Base-by-base conservation (phyloP, 2,797 vertebrate genomes). In the Alfaro cultratus region DNA sequence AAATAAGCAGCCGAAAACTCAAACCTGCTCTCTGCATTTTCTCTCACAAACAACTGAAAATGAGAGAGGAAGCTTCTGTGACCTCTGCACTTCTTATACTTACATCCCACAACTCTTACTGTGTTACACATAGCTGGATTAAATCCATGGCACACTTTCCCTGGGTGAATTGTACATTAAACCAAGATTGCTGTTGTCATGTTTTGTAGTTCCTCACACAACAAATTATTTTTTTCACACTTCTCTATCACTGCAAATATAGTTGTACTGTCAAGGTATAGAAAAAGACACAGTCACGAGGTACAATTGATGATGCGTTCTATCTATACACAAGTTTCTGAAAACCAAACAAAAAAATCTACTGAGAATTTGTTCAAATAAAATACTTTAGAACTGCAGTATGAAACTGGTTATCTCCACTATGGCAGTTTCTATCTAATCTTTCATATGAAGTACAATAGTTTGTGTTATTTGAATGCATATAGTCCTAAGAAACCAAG, bases 1-100 rank as follows among this genome's bases (percentile, higher is more conserved):
- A 95, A 95, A 95, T 92, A 94, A 93, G 91, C 93, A 94, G 91
- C 91, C 87, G 88, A 84, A 82, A 72, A 82, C 75, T 85, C 86
- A 88, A 86, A 81, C 81, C 82, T 68, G 78, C 39, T 5, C 76
- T 88, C 93, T 93, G 92, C 90, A 89, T 90, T 90, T 77, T 90
- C 87, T 94, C 93, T 92, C 86, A 91, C 80, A 82, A 76, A 72
- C 76, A 80, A 84, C 90, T 90, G 90, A 93, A 91, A 93, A 93
- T 87, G 85, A 91, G 85, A 91, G 18, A 80, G 73, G 86, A 91
- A 86, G 84, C 80, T 41, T 71, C 39, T 39, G 67, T 72, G 57
- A 73, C 53, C n/a, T 49, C 77, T 41, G 73, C 76, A 77, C 85
- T 76, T 86, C 75, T 75, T 73, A 85, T 74, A 78, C 88, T 86